Conservation (phyloP, 2,888 invertebrate species). For the Himalopsyche tibetana region DNA sequence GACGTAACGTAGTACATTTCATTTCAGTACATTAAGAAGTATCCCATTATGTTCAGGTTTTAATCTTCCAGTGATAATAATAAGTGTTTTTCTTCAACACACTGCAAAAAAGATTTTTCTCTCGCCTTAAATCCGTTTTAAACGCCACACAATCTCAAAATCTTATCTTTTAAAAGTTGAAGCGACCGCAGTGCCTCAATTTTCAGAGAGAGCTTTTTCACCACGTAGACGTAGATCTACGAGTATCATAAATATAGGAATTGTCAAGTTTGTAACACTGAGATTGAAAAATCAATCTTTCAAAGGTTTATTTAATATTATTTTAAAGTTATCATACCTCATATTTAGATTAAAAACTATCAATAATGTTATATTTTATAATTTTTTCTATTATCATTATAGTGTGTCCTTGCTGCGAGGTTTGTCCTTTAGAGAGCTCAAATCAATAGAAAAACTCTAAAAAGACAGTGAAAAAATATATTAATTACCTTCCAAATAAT, state of each 20-base stretch:
- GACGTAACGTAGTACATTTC: no score
- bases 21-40: constrained; percentile 15
- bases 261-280: neutral
- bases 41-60: constrained; percentile 26
- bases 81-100: constrained; percentile 34
- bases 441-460: no score
- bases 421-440: no score
- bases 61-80: constrained; percentile 23
- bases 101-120: constrained; percentile 18
- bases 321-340: no score
- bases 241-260: constrained; percentile 31
- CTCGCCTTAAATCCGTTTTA: constrained; percentile 24
- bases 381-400: no score
- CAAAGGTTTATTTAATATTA: no score
- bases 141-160: constrained; percentile 29
- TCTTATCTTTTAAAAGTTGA: constrained; percentile 38
- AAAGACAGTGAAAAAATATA: no score
- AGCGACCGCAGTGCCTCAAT: constrained; percentile 27
- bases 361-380: no score
- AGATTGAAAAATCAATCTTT: no score
- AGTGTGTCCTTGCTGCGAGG: no score
- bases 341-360: no score
- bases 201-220: constrained; percentile 32
- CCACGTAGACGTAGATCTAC: constrained; percentile 14
- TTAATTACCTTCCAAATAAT: no score